Evolutionary conservation across 2,797 vertebrate species (phyloP).

Genomic region (Lagocephalus sceleratus): DNA sequence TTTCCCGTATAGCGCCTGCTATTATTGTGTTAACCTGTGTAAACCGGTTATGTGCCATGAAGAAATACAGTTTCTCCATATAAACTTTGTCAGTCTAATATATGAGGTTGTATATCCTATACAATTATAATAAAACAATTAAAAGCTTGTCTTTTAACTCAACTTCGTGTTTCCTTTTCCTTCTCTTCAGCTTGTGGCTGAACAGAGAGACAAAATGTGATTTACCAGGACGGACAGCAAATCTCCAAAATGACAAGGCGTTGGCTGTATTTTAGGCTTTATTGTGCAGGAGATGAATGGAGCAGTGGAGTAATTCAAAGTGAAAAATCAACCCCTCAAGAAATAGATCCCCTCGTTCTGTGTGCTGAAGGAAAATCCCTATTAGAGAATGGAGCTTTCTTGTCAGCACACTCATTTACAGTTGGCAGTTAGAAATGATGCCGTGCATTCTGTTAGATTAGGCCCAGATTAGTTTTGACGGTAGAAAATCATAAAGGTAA

Average conservation of each 20-base stretch:
- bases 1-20: too few species aligned
- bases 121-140: too few species aligned
- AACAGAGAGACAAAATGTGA: constrained; percentile 57
- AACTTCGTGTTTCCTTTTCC: neutral
- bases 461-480: constrained; percentile 64
- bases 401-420: constrained; percentile 62
- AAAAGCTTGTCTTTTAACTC: constrained; percentile 6
- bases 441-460: constrained; percentile 55
- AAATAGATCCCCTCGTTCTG: constrained; percentile 56
- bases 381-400: constrained; percentile 68
- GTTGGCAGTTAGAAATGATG: constrained; percentile 57
- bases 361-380: constrained; percentile 56
- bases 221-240: constrained; percentile 64
- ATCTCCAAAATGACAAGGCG: constrained; percentile 67
- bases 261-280: constrained; percentile 58
- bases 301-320: constrained; percentile 66
- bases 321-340: constrained; percentile 67
- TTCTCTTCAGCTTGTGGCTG: constrained; percentile 23
- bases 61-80: too few species aligned
- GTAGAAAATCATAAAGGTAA: constrained; percentile 46
- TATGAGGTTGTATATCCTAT: too few species aligned
- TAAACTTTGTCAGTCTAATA: too few species aligned
- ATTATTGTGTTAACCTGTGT: too few species aligned
- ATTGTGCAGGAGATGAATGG: constrained; percentile 64
- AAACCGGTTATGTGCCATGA: too few species aligned